Percentiles rank a stretch among this genome's conserved stretches.
phyloP scores from a whole-genome alignment of 2,888 invertebrate genomes.

The Yponomeuta plumbellus region DNA sequence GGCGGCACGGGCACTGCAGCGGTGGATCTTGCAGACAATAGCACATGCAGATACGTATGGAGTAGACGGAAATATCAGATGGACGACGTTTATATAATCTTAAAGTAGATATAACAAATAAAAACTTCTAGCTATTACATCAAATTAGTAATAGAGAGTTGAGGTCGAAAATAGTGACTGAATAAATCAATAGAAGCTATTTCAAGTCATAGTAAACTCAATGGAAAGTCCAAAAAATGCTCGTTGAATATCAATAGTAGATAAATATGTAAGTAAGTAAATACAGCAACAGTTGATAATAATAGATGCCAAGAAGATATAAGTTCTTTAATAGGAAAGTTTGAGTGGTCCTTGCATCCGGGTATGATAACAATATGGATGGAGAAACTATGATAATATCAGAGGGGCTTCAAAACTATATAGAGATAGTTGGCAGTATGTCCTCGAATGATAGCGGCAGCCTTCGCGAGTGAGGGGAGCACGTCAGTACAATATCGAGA shows the following conservation, averaged over 20 bases:
- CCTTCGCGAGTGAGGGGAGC: conserved; percentile 2
- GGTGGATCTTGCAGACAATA: conserved; percentile 29
- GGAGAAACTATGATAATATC: conserved; percentile 6
- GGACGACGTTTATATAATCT: conserved; percentile 51
- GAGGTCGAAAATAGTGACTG: conserved; percentile 36
- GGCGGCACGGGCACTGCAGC: conserved; percentile 21
- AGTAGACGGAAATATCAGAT: conserved; percentile 45
- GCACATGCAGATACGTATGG: conserved; percentile 61
- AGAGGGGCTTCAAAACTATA: conserved; percentile 2
- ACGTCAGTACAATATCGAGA: conserved; percentile 7
- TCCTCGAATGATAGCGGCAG: conserved; percentile 7
- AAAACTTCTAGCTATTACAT: conserved; percentile 68
- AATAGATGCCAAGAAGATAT: conserved; percentile 38
- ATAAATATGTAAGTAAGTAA: conserved; percentile 24
- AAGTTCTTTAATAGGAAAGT: conserved; percentile 74
- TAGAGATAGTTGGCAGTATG: conserved; percentile 4
- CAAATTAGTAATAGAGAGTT: conserved; percentile 57
- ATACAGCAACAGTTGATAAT: conserved; percentile 27
- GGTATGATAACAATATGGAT: conserved; percentile 23
- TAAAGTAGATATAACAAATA: conserved; percentile 47
- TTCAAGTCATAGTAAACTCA: conserved; percentile 10
- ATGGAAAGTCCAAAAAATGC: neutral
- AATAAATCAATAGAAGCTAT: conserved; percentile 15
- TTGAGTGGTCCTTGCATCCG: conserved; percentile 88
- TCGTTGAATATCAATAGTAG: conserved; percentile 21